Base-by-base conservation (phyloP, 2,888 invertebrate species). In the Pantelozetes paolii region DNA sequence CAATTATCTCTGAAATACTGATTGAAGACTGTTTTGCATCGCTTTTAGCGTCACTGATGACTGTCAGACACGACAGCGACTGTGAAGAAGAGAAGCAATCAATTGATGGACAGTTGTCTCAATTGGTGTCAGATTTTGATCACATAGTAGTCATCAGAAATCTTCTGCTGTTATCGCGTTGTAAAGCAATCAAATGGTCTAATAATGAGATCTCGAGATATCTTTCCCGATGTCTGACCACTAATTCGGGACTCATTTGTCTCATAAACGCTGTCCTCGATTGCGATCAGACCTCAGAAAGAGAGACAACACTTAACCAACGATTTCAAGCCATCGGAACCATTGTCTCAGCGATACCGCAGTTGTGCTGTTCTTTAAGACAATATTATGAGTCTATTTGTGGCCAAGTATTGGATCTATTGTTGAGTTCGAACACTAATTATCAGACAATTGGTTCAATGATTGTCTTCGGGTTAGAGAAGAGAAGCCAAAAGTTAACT, bases 191-290 rank as follows among this genome's bases (percentile, higher is more conserved):
- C 26, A 62, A 57, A 26, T 40, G 59, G 36, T 20, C 30, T 18
- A 59, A 48, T 23, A 40, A 59, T n/a, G 36, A 45, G 30, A 40
- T 74, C 9, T 72, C 72, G 1, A 18, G 30, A 26, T n/a, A 28
- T 32, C 50, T 59, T 6, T 59, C 57, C 13, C 40, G 59, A 20
- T 74, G 40, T 70, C 30, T 74, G 20, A 71, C 32, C 28, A 2
- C 9, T 6, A 30, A 54, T 13, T 54, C 48, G 13, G 76, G 76
- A 11, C 26, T 76, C 9, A 18, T 71, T 18, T 67, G 30, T 18
- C 28, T 76, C 18, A 57, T 76, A 28, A 42, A 59, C n/a, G 50
- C 74, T 26, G 57, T 64, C 1, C 11, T 76, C 32, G 76, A 76
- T 75, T 69, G 71, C 6, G 74, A 76, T 28, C 20, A 11, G 6